These are phyloP conservation scores for Dysdera silvatica DNA, from an alignment of 1,140 invertebrate genomes.

Conservation along the genomic window DNA sequence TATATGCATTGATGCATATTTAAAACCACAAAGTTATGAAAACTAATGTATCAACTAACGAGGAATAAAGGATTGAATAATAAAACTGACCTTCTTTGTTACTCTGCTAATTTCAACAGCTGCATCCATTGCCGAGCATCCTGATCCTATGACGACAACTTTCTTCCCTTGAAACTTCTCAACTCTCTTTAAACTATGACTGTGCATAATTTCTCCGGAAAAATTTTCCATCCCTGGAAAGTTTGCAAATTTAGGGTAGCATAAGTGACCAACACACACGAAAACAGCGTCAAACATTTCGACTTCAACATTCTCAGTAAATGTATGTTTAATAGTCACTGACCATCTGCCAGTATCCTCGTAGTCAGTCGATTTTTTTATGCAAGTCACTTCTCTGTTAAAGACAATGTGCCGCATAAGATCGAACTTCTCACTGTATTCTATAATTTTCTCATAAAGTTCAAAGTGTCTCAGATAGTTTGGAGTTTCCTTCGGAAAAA, in stretches of 20 bases:
- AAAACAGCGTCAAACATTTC: conserved; percentile 44
- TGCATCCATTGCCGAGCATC: conserved; percentile 51
- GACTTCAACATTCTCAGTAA: neutral
- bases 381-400: neutral
- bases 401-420: conserved; percentile 36
- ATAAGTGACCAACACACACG: conserved; percentile 39
- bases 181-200: conserved; percentile 41
- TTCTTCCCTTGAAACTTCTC: conserved; percentile 40
- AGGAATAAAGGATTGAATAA: no score
- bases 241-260: neutral
- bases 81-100: conserved; percentile 41
- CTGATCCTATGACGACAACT: conserved; percentile 48
- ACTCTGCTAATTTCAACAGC: conserved; percentile 48
- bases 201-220: conserved; percentile 46
- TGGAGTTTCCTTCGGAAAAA: conserved; percentile 38
- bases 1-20: no score
- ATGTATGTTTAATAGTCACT: conserved; percentile 36
- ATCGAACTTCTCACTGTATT: conserved; percentile 41
- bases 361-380: conserved; percentile 38
- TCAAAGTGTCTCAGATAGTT: conserved; percentile 42
- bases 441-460: conserved; percentile 40
- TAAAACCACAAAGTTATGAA: no score
- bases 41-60: no score
- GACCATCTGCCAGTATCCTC: conserved; percentile 41
- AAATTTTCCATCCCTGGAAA: conserved; percentile 41